Base-by-base conservation (phyloP, 37 sponge, comb jelly and placozoan species). In the Cladorhizidae sp. region DNA sequence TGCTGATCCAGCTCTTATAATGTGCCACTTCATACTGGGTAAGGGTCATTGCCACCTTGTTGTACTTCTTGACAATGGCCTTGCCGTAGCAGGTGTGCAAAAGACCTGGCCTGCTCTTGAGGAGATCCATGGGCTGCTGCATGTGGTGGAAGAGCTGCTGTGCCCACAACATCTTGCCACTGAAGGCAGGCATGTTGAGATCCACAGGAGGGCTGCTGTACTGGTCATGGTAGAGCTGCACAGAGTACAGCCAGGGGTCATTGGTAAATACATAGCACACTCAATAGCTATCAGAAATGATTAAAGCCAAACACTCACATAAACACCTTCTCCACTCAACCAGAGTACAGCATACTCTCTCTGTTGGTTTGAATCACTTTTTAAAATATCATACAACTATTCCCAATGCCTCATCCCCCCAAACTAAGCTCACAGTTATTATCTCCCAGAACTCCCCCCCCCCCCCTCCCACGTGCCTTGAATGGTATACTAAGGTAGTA, bases 1-100 rank as follows among this genome's bases (percentile, higher is more conserved):
- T 29, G 68, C 88, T 70, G 5, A 84, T 29, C 98, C 98, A 98
- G 50, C 86, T 88, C 57, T 77, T 83, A 81, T 93, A 89, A 76
- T 95, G 95, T 26, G 92, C 41, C 57, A 98, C 55, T 64, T 98
- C 99, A 87, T 90, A 98, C 67, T 95, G 93, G 1, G 91, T 74
- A 67, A 98, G 86, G 20, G 91, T 83, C 15, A 85, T 68, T 33
- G 96, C 96, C 72, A 93, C 72, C 45, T 77, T 83, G 84, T 98
- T 98, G 82, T 89, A 98, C 57, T 87, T 88, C 63, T 73, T 76
- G 50, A 90, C 86, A 15, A 89, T 76, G 12, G 57, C 49, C 65
- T 80, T 85, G 20, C 89, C 89, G 3, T 38, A 67, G 32, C 80
- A 61, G 14, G 83, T 91, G 72, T 82, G 64, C 67, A 88, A 73